These are phyloP conservation scores for Myrmophylax atrothorax DNA, from an alignment of 2,113 vertebrate species.

Conservation along the genomic window DNA sequence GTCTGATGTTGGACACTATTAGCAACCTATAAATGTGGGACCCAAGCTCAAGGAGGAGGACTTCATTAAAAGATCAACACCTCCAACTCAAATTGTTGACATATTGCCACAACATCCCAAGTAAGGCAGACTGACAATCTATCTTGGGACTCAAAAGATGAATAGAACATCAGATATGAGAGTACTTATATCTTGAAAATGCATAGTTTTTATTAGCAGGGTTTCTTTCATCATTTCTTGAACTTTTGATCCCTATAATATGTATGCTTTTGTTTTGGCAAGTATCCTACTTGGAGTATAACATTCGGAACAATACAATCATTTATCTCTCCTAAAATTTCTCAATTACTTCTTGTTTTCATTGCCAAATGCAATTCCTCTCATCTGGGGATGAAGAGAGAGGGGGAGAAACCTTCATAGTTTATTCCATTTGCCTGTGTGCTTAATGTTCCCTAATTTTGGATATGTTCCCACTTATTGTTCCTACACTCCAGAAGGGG, in stretches of 20 bases:
- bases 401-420: not conserved
- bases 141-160: not conserved
- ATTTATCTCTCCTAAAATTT: not conserved
- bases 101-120: not conserved
- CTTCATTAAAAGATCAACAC: not conserved
- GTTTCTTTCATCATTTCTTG: not conserved
- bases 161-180: not conserved
- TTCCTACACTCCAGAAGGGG: not conserved
- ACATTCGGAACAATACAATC: not conserved
- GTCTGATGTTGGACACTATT: not conserved
- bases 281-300: not conserved
- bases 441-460: not conserved
- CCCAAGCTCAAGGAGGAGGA: not conserved
- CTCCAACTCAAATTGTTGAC: not conserved
- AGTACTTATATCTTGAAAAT: not conserved
- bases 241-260: not conserved
- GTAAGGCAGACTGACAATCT: not conserved
- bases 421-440: not conserved
- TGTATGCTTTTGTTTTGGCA: not conserved
- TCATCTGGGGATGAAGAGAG: not conserved
- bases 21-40: not conserved
- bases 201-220: not conserved
- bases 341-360: not conserved
- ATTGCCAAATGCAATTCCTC: not conserved
- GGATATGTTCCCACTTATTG: not conserved